phyloP scores from a whole-genome alignment of 2,113 vertebrate species.

The Cyanoderma ruficeps region DNA sequence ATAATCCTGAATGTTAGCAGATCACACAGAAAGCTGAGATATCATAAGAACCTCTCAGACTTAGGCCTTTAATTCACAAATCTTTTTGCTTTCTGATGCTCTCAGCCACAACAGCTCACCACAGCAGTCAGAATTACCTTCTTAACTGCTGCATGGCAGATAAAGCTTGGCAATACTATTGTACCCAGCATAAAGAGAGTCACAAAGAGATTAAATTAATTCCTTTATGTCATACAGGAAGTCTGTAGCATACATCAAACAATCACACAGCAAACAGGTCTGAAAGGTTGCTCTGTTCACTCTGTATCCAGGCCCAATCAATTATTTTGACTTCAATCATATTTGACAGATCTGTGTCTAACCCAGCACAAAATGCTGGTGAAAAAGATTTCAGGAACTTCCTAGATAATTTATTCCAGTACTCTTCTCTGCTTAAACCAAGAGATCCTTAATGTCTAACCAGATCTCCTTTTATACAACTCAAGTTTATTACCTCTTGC shows the following conservation, averaged over 20 bases:
- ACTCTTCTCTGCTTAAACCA: neutral
- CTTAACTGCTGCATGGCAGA: constrained; percentile 13
- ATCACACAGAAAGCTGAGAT: constrained; percentile 21
- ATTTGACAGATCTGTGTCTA: neutral
- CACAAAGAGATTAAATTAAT: constrained; percentile 42
- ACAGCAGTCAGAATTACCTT: constrained; percentile 25
- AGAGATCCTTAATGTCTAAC: neutral
- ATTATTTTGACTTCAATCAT: neutral
- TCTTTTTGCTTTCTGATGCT: constrained; percentile 25
- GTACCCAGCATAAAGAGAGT: constrained; percentile 14
- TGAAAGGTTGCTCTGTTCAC: neutral
- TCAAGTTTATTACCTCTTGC: neutral
- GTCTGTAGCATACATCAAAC: neutral
- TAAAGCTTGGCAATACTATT: constrained; percentile 27
- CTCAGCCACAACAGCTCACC: neutral
- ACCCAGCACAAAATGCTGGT: neutral
- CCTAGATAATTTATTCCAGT: neutral
- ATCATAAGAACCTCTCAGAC: neutral
- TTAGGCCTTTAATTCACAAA: constrained; percentile 8
- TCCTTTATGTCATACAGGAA: constrained; percentile 3
- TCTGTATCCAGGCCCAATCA: neutral
- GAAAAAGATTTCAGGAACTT: neutral
- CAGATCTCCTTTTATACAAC: neutral
- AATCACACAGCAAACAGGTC: neutral
- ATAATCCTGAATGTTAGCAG: neutral